These are phyloP conservation scores for Scopus umbretta DNA, from an alignment of 2,113 vertebrate species.

Conservation along the genomic window DNA sequence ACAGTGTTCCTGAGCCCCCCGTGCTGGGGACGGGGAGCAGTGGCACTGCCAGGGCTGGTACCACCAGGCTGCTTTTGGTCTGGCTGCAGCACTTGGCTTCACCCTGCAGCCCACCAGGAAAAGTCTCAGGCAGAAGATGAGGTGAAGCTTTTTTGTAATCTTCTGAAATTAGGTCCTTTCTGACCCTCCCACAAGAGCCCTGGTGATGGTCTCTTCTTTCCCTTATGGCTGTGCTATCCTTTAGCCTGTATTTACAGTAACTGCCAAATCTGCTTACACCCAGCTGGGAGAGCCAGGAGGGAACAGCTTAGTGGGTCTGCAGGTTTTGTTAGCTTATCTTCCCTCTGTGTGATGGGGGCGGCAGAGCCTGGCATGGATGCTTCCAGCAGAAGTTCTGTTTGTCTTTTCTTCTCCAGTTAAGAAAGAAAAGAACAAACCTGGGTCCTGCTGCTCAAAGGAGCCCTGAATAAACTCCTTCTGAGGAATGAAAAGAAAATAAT, in stretches of 20 bases:
- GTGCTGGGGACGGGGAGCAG: neutral
- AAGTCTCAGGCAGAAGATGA: neutral
- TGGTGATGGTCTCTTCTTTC: neutral
- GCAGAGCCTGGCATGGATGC: neutral
- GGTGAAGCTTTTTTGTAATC: neutral
- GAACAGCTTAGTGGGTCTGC: neutral
- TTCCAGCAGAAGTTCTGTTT: slow-evolving; percentile 55
- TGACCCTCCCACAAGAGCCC: neutral
- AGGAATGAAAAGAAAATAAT: slow-evolving; percentile 20
- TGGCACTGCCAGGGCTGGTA: neutral
- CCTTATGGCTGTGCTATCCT: neutral
- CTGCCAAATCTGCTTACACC: neutral
- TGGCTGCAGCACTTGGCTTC: neutral
- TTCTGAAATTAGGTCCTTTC: neutral
- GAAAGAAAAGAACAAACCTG: slow-evolving; percentile 29
- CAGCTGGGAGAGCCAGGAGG: neutral
- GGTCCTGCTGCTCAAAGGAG: slow-evolving; percentile 12
- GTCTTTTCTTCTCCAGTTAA: slow-evolving; percentile 49
- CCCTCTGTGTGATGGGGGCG: rapidly evolving
- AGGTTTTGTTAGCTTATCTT: neutral
- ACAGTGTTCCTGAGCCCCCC: neutral
- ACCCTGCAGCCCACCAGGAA: neutral
- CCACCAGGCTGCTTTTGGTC: neutral
- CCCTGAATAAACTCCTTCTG: slow-evolving; percentile 51
- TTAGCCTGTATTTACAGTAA: neutral